Base-by-base conservation (phyloP, 2,888 invertebrate species). In the Leptopilina myrica region DNA sequence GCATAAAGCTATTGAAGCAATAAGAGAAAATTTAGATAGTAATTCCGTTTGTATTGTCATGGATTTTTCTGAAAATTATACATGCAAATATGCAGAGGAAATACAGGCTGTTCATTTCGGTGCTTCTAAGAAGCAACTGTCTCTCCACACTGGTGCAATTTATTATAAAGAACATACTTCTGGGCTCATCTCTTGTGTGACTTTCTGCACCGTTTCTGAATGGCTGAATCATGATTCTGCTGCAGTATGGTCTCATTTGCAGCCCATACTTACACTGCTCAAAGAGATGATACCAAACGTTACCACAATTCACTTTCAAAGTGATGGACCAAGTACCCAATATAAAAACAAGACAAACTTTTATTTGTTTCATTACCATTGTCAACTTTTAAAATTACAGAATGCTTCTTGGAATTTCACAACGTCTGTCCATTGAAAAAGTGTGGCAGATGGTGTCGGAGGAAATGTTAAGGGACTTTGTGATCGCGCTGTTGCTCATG, bases 11-110 rank as follows among this genome's bases (percentile, higher is more conserved):
- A 33, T 33, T 33, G 33, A 33, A 33, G 20, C 66, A 81, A 53
- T 64, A 43, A 40, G 33, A 77, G 14, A 59, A 12, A 77, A 80
- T 64, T 79, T 80, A 20, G 67, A 79, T 46, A 6, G 1, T 1
- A 46, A 69, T 67, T 67, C 78, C 67, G 80, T 64, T 66, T 80
- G n/a, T 14, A 56, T 78, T 9, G 53, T 75, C 5, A 49, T 78
- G 12, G 82, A 80, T 64, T 82, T 79, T 66, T 82, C 79, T 6
- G 65, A 82, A 75, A 80, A 80, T 78, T 82, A 80, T 76, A 40
- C 43, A 40, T 75, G 53, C 20, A 82, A 82, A 62, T 82, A 80
- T 76, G 49, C n/a, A 46, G n/a, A 73, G 6, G 79, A 62, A 59
- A 67, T 82, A 9, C 78, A 82, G 56, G 62, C 65, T 26, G 69